Conservation (phyloP, 2,113 vertebrate genomes). For the Osmerus mordax region DNA sequence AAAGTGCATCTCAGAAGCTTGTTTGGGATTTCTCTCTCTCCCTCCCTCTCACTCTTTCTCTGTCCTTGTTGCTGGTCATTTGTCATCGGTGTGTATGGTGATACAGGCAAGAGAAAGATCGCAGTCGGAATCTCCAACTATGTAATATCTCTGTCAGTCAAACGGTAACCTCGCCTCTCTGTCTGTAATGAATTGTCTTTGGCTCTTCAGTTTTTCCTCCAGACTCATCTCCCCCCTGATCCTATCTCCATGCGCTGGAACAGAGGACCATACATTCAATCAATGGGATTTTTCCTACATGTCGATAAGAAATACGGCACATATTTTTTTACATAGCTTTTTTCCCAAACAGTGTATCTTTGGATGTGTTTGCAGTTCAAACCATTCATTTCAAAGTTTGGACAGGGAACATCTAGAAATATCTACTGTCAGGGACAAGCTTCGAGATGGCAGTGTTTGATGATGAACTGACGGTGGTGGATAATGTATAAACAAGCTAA, state of each 20-base stretch:
- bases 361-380: too few relatives aligned
- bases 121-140: constrained; percentile 8
- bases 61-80: not conserved
- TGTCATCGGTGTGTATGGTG: constrained; percentile 7
- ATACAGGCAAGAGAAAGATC: constrained; percentile 13
- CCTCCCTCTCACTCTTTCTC: too few relatives aligned
- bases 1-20: too few relatives aligned
- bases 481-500: too few relatives aligned
- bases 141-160: constrained; percentile 33
- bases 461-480: too few relatives aligned
- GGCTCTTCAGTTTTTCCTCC: constrained; percentile 2
- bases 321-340: not conserved
- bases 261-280: constrained; percentile 15
- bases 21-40: too few relatives aligned
- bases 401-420: too few relatives aligned
- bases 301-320: constrained; percentile 9
- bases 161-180: constrained; percentile 8
- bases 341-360: too few relatives aligned
- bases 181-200: constrained; percentile 24
- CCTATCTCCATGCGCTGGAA: constrained; percentile 20
- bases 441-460: too few relatives aligned
- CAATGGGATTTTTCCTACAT: not conserved
- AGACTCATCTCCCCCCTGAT: constrained; percentile 21
- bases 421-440: too few relatives aligned
- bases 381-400: too few relatives aligned